Percentiles rank a stretch among this genome's conserved stretches.
These are phyloP conservation scores for Cacatua alba DNA, from an alignment of 2,113 vertebrate genomes.

Conservation along the genomic window DNA sequence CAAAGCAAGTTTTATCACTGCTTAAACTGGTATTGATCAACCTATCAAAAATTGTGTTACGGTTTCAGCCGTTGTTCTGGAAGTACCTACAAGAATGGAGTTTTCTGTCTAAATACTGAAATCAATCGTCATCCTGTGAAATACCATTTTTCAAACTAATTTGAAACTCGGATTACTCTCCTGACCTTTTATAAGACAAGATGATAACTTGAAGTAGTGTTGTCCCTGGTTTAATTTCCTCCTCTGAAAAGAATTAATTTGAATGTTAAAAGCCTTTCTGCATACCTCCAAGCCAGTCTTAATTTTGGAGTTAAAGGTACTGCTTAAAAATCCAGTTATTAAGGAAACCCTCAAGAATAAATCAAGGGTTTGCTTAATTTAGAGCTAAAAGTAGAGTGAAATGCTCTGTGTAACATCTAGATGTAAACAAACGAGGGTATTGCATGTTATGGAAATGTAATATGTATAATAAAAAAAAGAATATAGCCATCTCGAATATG, in stretches of 20 bases:
- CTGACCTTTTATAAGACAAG: neutral
- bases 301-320: neutral
- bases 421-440: neutral
- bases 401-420: neutral
- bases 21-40: conserved; percentile 74
- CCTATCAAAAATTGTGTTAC: conserved; percentile 56
- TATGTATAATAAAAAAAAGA: neutral
- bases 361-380: neutral
- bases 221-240: neutral
- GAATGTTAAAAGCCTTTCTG: neutral
- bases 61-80: conserved; percentile 29
- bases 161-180: neutral
- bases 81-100: conserved; percentile 35
- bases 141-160: neutral
- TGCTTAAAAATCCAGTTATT: neutral
- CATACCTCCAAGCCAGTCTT: neutral
- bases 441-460: neutral
- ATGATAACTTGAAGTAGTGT: neutral
- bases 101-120: conserved; percentile 53
- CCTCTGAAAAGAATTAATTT: neutral
- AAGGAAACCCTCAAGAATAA: neutral
- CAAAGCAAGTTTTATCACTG: conserved; percentile 68
- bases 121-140: conserved; percentile 21
- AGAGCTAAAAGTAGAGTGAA: neutral
- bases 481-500: neutral